Base-by-base conservation (phyloP, 2,888 invertebrate genomes). In the Dione vanillae region DNA sequence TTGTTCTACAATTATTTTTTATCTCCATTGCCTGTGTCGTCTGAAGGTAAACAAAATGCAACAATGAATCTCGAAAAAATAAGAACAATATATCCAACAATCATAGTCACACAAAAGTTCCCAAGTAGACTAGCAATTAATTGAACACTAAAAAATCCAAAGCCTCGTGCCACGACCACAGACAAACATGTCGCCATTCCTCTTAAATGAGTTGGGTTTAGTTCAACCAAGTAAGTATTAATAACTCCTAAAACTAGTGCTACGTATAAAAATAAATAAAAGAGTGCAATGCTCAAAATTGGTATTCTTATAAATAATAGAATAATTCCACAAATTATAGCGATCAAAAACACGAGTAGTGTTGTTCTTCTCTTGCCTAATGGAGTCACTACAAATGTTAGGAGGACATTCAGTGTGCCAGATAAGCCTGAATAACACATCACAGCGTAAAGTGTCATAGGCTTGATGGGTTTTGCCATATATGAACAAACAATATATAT, bases 101-200 rank as follows among this genome's bases (percentile, higher is more conserved):
- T 75, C 87, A 89, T 87, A 0, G 85, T 82, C 19, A 79, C 82
- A 75, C 91, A 91, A 77, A 89, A 73, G 67, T 85, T 77, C 1
- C 80, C 81, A 0, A 91, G 79, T 2, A 89, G 78, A 0, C 74
- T 77, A 0, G 84, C 90, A 45, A 91, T 91, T 41, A 91, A 74
- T 73, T 91, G 91, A 14, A 91, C 89, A 71, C 91, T 90, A 73
- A 89, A 78, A 79, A 91, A 90, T 0, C 90, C 90, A 54, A 86
- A 89, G 0, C 91, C 91, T 61, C 91, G 85, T 0, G 91, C 87
- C 37, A 89, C 88, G 47, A 91, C 87, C 67, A 91, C 90, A 0
- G 90, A 90, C 6, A 91, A 76, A 68, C 89, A 89, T 0, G 90
- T 90, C 9, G 91, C 90, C 89, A 89, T 90, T 1, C 89, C 90